phyloP scores from a whole-genome alignment of 2,113 vertebrate species.

The Hypomesus transpacificus region DNA sequence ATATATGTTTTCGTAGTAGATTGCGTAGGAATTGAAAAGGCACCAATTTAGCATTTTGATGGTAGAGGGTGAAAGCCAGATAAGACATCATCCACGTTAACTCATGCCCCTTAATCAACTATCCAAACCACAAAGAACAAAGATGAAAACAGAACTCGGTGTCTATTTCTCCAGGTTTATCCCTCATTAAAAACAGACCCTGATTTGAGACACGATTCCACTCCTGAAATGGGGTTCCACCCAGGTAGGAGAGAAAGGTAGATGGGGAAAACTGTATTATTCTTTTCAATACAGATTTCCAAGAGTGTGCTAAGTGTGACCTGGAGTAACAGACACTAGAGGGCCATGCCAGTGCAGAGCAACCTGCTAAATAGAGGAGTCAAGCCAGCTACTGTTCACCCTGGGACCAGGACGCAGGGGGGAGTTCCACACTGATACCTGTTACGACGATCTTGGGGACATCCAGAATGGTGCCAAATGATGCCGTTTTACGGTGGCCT shows the following conservation, averaged over 20 bases:
- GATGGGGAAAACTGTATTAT: too few relatives aligned
- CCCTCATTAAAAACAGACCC: constrained; percentile 2
- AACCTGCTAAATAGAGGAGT: constrained; percentile 34
- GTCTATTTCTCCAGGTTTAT: constrained; percentile 53
- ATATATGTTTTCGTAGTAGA: background rate
- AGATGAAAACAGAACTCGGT: constrained; percentile 31
- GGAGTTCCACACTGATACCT: constrained; percentile 83
- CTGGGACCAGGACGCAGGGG: constrained; percentile 41
- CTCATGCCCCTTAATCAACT: constrained; percentile 34
- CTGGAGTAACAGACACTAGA: constrained; percentile 82
- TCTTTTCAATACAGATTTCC: background rate
- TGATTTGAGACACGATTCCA: background rate
- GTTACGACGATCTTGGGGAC: constrained; percentile 99
- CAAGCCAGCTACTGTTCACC: constrained; percentile 39
- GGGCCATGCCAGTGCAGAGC: constrained; percentile 27
- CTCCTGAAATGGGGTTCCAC: background rate
- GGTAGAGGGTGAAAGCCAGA: constrained; percentile 25
- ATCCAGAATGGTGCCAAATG: constrained; percentile 99
- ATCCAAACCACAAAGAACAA: constrained; percentile 28
- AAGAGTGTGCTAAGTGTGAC: too few relatives aligned
- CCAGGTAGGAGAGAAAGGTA: background rate
- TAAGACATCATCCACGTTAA: constrained; percentile 34
- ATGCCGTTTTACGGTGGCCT: constrained; percentile 99
- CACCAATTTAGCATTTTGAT: background rate
- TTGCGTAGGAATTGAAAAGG: background rate